Evolutionary conservation across 64 coral and sea anemone genomes (phyloP).

Genomic region (Catalaphyllia jardinei): DNA sequence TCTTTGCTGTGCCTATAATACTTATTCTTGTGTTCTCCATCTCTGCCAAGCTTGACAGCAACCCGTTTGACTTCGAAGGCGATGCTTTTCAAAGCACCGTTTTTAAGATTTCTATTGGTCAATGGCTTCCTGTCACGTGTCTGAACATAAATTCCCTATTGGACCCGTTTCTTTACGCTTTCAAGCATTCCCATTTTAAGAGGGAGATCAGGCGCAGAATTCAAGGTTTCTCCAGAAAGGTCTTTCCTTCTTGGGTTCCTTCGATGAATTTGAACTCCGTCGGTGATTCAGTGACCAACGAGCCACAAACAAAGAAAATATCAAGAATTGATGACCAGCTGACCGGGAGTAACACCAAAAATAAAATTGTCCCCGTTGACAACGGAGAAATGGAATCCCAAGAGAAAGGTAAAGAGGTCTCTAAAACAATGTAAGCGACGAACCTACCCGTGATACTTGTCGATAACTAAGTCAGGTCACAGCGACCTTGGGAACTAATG

Average conservation of each 20-base stretch:
- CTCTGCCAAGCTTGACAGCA: constrained; percentile 49
- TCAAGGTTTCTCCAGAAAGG: background rate
- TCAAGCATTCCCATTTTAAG: constrained; percentile 64
- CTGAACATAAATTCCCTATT: constrained; percentile 80
- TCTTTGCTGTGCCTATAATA: constrained; percentile 81
- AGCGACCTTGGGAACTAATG: no score
- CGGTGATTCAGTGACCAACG: background rate
- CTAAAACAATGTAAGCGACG: no score
- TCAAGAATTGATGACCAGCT: background rate
- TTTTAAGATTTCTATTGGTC: constrained; percentile 81
- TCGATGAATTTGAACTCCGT: background rate
- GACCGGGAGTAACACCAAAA: no score
- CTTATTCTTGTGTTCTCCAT: constrained; percentile 61
- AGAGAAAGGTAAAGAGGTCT: no score
- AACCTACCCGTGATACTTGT: no score
- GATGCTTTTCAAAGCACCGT: constrained; percentile 71
- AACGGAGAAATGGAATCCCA: no score
- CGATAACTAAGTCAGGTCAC: no score
- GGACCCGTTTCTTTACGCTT: constrained; percentile 81
- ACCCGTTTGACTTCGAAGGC: constrained; percentile 71
- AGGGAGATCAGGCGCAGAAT: constrained; percentile 28
- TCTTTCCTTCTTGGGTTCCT: constrained; percentile 9
- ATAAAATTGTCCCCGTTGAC: no score
- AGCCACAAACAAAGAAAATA: background rate
- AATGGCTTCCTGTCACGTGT: constrained; percentile 94